Conservation (phyloP, 2,113 vertebrate genomes). For the Vanacampus margaritifer region DNA sequence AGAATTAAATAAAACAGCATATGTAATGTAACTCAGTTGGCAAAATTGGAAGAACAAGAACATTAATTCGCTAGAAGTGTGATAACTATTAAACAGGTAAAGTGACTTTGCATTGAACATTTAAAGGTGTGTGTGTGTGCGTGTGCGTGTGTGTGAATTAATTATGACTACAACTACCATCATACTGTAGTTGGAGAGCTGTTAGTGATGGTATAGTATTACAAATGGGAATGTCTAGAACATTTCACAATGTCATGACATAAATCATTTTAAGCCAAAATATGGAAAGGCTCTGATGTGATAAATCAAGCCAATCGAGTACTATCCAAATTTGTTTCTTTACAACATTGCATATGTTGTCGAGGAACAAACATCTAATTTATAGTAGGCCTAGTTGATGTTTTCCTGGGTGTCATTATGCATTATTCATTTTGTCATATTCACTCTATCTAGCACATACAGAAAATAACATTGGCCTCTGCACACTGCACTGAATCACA, state of each 20-base stretch:
- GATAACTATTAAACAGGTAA: too few species aligned
- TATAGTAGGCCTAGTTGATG: not conserved
- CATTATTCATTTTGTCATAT: too few species aligned
- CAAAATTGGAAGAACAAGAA: too few species aligned
- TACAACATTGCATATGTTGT: not conserved
- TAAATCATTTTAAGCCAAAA: conserved; percentile 1
- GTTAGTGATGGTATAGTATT: not conserved
- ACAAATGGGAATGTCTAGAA: not conserved
- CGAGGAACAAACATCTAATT: not conserved
- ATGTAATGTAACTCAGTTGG: too few species aligned
- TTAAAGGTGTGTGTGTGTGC: too few species aligned
- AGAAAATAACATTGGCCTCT: conserved; percentile 13
- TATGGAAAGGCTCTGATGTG: not conserved
- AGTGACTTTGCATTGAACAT: too few species aligned
- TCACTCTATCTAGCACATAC: conserved; percentile 5
- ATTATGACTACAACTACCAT: not conserved
- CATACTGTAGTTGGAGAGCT: not conserved
- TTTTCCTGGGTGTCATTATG: conserved; percentile 3
- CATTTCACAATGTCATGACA: not conserved
- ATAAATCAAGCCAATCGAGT: not conserved
- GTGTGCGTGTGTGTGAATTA: too few species aligned
- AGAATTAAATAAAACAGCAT: too few species aligned
- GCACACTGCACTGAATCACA: not conserved
- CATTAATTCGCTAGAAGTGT: too few species aligned
- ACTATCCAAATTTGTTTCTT: not conserved